A percentile compares a stretch with the other conserved stretches of the same genome.
Conservation (phyloP, 2,797 vertebrate species). For the Neoniphon sammara region DNA sequence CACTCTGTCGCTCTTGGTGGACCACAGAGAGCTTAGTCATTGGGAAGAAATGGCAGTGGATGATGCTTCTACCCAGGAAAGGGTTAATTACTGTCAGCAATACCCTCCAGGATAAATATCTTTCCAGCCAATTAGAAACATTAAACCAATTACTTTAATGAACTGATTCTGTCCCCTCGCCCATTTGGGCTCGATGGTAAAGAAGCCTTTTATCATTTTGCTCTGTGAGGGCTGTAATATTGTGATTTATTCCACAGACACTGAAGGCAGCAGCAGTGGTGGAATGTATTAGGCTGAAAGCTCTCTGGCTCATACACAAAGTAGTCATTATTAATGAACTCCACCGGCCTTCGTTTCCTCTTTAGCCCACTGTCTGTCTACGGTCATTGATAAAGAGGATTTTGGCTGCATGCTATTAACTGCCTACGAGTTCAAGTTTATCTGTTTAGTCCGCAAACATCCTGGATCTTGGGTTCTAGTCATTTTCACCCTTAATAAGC, state of each 20-base stretch:
- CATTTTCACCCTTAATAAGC: neutral
- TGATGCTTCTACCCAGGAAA: constrained; percentile 47
- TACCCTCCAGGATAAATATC: constrained; percentile 57
- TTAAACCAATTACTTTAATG: constrained; percentile 79
- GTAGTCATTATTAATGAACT: constrained; percentile 72
- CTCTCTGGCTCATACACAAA: constrained; percentile 73
- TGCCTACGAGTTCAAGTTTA: neutral
- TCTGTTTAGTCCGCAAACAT: neutral
- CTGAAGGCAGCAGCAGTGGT: constrained; percentile 53
- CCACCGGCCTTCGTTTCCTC: constrained; percentile 47
- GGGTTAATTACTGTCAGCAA: constrained; percentile 40
- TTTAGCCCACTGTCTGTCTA: constrained; percentile 23
- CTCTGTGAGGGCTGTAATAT: constrained; percentile 51
- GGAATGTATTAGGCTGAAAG: constrained; percentile 75
- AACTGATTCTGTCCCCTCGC: constrained; percentile 63
- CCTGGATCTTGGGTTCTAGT: neutral
- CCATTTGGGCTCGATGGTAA: constrained; percentile 39
- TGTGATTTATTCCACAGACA: constrained; percentile 75
- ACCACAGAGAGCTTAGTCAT: constrained; percentile 19
- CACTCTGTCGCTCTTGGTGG: neutral
- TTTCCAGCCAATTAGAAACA: constrained; percentile 72
- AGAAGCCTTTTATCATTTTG: constrained; percentile 62
- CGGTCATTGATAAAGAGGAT: constrained; percentile 32
- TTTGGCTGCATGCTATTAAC: constrained; percentile 21
- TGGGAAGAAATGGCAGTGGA: neutral